These are phyloP conservation scores for Liasis olivaceus DNA, from an alignment of 2,797 vertebrate genomes.

Conservation along the genomic window DNA sequence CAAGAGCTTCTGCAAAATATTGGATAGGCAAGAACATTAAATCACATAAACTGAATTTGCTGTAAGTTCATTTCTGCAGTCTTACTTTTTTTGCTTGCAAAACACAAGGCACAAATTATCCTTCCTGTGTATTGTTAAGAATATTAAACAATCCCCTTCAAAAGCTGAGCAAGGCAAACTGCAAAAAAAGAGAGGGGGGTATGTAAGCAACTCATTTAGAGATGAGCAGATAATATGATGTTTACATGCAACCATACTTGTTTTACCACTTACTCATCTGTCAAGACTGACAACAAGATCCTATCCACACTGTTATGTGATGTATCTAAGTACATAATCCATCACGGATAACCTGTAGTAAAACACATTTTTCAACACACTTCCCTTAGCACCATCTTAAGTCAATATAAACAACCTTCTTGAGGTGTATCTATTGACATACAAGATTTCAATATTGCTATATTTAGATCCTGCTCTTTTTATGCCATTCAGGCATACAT, in stretches of 20 bases:
- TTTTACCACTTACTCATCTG: neutral
- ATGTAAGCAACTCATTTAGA: neutral
- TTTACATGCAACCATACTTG: neutral
- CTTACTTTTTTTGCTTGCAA: neutral
- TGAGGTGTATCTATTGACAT: neutral
- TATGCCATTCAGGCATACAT: neutral
- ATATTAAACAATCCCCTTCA: neutral
- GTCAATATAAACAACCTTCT: neutral
- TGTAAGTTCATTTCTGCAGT: neutral
- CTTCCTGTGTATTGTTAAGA: neutral
- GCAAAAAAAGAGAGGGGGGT: neutral
- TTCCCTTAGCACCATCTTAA: neutral
- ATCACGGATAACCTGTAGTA: neutral
- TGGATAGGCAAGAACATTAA: neutral
- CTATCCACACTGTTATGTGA: neutral
- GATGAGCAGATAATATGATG: slow-evolving; percentile 17
- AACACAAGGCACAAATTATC: neutral
- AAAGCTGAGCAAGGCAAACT: neutral
- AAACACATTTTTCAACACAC: neutral
- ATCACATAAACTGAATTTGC: neutral
- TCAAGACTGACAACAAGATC: slow-evolving; percentile 9
- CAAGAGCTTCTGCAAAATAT: neutral
- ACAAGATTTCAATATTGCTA: slow-evolving; percentile 2
- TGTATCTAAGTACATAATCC: slow-evolving; percentile 11
- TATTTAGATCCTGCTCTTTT: slow-evolving; percentile 32